These are phyloP conservation scores for Synchiropus splendidus DNA, from an alignment of 2,113 vertebrate species.

Conservation along the genomic window DNA sequence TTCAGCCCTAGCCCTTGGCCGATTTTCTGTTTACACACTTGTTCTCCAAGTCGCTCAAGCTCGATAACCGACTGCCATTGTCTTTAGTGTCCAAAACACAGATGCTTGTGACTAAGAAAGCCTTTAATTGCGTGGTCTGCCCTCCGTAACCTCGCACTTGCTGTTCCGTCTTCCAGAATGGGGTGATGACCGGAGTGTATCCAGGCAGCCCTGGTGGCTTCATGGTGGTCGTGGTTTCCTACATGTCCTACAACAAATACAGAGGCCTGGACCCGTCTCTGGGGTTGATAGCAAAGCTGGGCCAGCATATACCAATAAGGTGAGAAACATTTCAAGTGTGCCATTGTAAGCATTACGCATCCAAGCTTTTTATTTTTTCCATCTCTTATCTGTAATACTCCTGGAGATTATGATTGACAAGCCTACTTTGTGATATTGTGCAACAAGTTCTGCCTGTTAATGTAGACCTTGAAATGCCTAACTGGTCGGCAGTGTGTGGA, in stretches of 20 bases:
- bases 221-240: slow-evolving; percentile 85
- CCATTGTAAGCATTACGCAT: too few species aligned
- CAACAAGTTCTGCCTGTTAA: too few species aligned
- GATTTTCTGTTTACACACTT: slow-evolving; percentile 20
- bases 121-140: neutral
- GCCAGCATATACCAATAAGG: slow-evolving; percentile 76
- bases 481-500: too few species aligned
- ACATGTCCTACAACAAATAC: slow-evolving; percentile 84
- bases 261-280: slow-evolving; percentile 83
- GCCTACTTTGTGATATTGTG: too few species aligned
- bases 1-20: slow-evolving; percentile 28
- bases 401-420: too few species aligned
- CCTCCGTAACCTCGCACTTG: slow-evolving; percentile 1
- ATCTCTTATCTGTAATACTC: too few species aligned
- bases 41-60: slow-evolving; percentile 6
- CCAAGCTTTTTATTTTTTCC: too few species aligned
- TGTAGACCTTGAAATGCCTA: too few species aligned
- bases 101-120: neutral
- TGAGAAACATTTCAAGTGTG: too few species aligned
- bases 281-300: slow-evolving; percentile 82
- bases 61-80: slow-evolving; percentile 7
- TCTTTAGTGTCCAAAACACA: neutral
- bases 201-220: slow-evolving; percentile 90
- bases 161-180: slow-evolving; percentile 72
- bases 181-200: slow-evolving; percentile 92